These are phyloP conservation scores for Arvicola amphibius DNA, from an alignment of 2,797 vertebrate genomes.

Conservation along the genomic window DNA sequence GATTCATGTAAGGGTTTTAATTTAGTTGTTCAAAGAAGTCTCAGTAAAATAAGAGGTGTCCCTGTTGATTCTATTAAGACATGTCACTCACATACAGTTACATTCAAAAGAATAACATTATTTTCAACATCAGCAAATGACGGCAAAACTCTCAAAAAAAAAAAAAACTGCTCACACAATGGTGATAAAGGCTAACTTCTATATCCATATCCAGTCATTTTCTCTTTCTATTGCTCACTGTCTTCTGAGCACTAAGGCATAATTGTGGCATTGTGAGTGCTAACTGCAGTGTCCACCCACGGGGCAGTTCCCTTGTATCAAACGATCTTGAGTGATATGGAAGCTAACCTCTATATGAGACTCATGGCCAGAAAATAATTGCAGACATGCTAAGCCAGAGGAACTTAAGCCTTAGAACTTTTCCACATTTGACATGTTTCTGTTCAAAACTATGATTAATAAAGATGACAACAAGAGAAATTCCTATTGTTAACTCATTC, in stretches of 20 bases:
- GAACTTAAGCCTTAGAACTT: background rate
- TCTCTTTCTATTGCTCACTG: background rate
- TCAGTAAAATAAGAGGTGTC: slow-evolving; percentile 25
- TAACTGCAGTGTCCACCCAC: background rate
- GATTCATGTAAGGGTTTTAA: background rate
- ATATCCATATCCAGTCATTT: background rate
- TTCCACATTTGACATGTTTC: background rate
- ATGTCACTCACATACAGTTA: background rate
- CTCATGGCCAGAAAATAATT: background rate
- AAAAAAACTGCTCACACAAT: background rate
- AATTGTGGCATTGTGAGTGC: background rate
- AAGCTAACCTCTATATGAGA: background rate
- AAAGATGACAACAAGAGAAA: background rate
- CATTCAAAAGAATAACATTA: background rate
- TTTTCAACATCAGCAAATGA: background rate
- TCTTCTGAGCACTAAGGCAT: background rate
- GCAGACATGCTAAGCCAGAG: background rate
- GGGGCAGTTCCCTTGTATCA: background rate
- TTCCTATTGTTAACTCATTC: background rate
- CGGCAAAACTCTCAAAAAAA: background rate
- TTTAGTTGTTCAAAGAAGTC: background rate
- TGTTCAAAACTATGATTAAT: background rate
- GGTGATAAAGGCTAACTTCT: background rate
- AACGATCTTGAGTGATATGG: background rate
- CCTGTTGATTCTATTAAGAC: background rate